A percentile compares a stretch with the other conserved stretches of the same genome.
Conservation (phyloP, 2,797 vertebrate genomes). For the Pseudochaenichthys georgianus region DNA sequence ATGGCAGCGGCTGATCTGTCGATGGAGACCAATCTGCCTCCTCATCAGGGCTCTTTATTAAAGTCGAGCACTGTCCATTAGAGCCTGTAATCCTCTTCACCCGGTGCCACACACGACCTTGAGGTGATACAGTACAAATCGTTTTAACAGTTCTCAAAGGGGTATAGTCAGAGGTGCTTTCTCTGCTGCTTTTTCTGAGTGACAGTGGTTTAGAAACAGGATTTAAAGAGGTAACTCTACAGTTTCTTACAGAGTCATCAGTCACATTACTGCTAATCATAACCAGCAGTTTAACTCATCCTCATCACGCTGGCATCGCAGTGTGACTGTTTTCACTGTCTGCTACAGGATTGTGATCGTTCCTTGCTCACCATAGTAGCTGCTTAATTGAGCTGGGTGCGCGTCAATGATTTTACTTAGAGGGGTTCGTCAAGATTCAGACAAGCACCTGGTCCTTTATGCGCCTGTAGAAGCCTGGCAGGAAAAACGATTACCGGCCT, state of each 20-base stretch:
- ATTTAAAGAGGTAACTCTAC: conserved; percentile 33
- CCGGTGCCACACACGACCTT: conserved; percentile 63
- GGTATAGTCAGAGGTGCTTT: conserved; percentile 27
- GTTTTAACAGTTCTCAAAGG: conserved; percentile 51
- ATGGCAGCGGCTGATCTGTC: conserved; percentile 69
- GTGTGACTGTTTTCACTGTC: conserved; percentile 50
- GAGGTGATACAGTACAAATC: conserved; percentile 53
- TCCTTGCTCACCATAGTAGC: conserved; percentile 52
- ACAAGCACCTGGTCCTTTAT: conserved; percentile 82
- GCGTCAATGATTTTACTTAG: conserved; percentile 77
- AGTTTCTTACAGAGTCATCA: conserved; percentile 20
- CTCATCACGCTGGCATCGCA: conserved; percentile 22
- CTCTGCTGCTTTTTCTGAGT: conserved; percentile 1
- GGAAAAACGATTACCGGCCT: conserved; percentile 79
- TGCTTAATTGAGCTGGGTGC: conserved; percentile 78
- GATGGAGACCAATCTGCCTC: conserved; percentile 63
- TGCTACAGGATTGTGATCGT: conserved; percentile 52
- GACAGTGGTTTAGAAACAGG: conserved; percentile 23
- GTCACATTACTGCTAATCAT: conserved; percentile 47
- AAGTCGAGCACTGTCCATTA: conserved; percentile 71
- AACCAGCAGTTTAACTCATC: conserved; percentile 53
- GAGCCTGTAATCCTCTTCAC: conserved; percentile 61
- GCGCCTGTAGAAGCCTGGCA: conserved; percentile 77
- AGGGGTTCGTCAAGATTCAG: conserved; percentile 81
- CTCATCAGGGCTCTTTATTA: conserved; percentile 77